Evolutionary conservation across 2,113 vertebrate species (phyloP).

Genomic region (Mesitornis unicolor): DNA sequence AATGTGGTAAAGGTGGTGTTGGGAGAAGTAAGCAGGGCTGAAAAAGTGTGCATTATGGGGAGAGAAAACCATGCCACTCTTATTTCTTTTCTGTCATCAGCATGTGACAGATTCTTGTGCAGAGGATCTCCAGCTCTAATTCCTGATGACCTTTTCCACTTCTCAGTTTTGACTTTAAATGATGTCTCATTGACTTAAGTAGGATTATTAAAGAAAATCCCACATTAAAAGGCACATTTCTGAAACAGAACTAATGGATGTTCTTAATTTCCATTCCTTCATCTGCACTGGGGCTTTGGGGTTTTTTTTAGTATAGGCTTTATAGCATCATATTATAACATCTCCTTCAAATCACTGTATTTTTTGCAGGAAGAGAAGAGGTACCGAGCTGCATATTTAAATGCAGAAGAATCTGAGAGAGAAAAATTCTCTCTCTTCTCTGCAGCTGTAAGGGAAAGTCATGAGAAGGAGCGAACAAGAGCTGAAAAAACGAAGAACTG

Average conservation of each 20-base stretch:
- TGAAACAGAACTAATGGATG: not conserved
- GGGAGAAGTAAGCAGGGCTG: not conserved
- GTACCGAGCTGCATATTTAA: conserved; percentile 77
- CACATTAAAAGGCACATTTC: not conserved
- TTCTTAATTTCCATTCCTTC: not conserved
- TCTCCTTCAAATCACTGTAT: not conserved
- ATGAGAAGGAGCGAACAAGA: conserved; percentile 92
- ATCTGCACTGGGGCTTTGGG: not conserved
- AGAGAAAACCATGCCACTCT: not conserved
- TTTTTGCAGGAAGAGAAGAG: conserved; percentile 89
- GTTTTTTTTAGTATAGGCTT: not conserved
- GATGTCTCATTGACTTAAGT: not conserved
- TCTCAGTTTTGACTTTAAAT: not conserved
- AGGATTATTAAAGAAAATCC: not conserved
- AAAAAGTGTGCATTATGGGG: not conserved
- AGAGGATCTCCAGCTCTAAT: not conserved
- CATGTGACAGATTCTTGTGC: not conserved
- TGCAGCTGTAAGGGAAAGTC: conserved; percentile 88
- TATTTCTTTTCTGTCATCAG: not conserved
- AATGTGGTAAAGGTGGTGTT: not conserved
- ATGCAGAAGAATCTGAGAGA: conserved; percentile 83
- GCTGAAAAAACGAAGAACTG: conserved; percentile 97
- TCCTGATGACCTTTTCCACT: not conserved
- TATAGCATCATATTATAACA: not conserved
- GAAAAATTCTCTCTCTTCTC: conserved; percentile 93